Base-by-base conservation (phyloP, 2,113 vertebrate species). In the Ctenodactylus gundi region DNA sequence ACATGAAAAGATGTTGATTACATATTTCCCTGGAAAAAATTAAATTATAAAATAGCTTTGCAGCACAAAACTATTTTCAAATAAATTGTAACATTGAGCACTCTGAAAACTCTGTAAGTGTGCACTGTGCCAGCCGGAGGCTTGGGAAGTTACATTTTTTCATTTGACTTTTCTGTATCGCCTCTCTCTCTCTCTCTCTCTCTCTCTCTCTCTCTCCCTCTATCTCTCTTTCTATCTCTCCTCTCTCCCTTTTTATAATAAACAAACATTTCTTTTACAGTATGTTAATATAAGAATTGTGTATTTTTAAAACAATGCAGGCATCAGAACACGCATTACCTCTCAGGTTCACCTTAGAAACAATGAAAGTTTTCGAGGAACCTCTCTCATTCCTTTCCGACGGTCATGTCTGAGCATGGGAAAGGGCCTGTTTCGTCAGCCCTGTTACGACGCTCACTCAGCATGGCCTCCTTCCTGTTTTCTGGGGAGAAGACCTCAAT, bases 1-100 rank as follows among this genome's bases (percentile, higher is more conserved):
- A 60, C 55, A 82, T 67, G 53, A 92, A 85, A 87, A 92, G 10
- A 94, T 41, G 53, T 46, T 93, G 36, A 73, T 85, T 90, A 36
- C 25, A 77, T 65, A 85, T 87, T 92, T 89, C 75, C 36, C 86
- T 68, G 18, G 81, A 55, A 73, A 81, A 83, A 58, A 53, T 25
- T 73, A 84, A 75, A 49, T 84, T 77, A n/a, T 34, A 96, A 92
- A 87, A 81, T 57, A 78, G 27, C n/a, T 82, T 17, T 83, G 7
- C 3, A 65, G 23, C 25, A 57, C 4, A 78, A 82, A 85, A 55
- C 14, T 55, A n/a, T 67, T 95, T 91, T 83, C n/a, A 94, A 62
- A 75, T 85, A 88, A 95, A 86, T 51, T 49, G 1, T 53, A 83
- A 58, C 29, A 76, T 77, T 23, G 85, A 95, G 36, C 46, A 77